Percentiles rank a stretch among this genome's conserved stretches.
Conservation (phyloP, 1,140 invertebrate species). For the Magallana gigas region DNA sequence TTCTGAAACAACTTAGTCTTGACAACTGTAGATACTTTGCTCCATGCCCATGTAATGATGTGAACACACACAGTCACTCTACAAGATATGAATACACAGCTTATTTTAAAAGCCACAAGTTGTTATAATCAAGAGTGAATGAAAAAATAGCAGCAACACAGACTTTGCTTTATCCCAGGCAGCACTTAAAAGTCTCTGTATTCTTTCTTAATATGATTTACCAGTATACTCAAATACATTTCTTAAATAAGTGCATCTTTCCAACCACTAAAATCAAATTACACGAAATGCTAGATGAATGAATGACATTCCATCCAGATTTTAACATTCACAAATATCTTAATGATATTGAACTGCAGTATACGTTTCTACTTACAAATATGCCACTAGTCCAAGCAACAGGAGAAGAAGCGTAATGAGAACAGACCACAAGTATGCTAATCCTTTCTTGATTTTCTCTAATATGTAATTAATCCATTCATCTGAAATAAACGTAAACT, state of each 20-base stretch:
- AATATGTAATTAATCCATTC: slow-evolving; percentile 68
- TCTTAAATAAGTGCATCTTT: no score
- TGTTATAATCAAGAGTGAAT: not conserved
- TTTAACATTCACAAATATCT: no score
- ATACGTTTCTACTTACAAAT: slow-evolving; percentile 66
- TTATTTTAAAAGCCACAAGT: not conserved
- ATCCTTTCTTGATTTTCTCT: slow-evolving; percentile 64
- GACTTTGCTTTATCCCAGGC: not conserved
- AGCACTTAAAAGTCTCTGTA: no score
- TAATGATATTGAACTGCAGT: no score
- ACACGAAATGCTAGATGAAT: no score
- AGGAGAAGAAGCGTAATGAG: slow-evolving; percentile 67
- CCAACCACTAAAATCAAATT: no score
- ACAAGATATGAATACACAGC: slow-evolving; percentile 44
- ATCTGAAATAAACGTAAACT: slow-evolving; percentile 62
- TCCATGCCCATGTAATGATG: slow-evolving; percentile 59
- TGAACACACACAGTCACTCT: slow-evolving; percentile 69
- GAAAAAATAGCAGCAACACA: not conserved
- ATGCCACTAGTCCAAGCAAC: slow-evolving; percentile 70
- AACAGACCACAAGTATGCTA: slow-evolving; percentile 63
- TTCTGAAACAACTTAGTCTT: slow-evolving; percentile 66
- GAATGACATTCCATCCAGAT: not conserved
- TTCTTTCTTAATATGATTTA: not conserved
- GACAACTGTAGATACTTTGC: slow-evolving; percentile 62
- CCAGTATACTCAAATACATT: no score